Conservation (phyloP, 1,140 invertebrate species). For the Zaprionus lachaisei region DNA sequence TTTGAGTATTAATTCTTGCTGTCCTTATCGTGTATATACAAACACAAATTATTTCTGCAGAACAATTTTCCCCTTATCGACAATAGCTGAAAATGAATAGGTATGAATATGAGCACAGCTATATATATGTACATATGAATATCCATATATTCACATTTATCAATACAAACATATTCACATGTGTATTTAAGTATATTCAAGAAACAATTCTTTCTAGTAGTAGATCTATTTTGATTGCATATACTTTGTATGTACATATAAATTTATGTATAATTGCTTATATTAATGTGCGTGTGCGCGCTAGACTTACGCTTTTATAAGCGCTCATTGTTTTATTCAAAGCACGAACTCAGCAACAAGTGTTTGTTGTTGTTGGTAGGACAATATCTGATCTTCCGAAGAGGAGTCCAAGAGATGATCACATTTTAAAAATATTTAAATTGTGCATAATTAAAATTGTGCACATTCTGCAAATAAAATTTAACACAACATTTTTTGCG, state of each 20-base stretch:
- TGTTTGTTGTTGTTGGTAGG: slow-evolving; percentile 16
- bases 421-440: slow-evolving; percentile 25
- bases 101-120: too few relatives aligned
- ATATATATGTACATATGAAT: too few relatives aligned
- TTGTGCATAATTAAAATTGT: neutral
- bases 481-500: neutral
- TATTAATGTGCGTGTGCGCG: slow-evolving; percentile 50
- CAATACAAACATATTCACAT: too few relatives aligned
- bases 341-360: neutral
- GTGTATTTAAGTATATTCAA: neutral
- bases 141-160: too few relatives aligned
- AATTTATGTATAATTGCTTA: neutral
- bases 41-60: neutral
- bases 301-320: slow-evolving; percentile 58
- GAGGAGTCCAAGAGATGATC: slow-evolving; percentile 16
- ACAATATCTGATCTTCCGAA: slow-evolving; percentile 13
- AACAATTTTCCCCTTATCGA: neutral
- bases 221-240: neutral
- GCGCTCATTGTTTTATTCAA: slow-evolving; percentile 40
- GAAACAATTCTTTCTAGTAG: neutral
- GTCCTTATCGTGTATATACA: neutral
- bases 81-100: neutral
- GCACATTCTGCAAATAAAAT: neutral
- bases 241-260: neutral
- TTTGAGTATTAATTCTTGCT: neutral